phyloP scores from a whole-genome alignment of 53 echinoderm and acorn worm genomes.

The Antedon mediterranea region DNA sequence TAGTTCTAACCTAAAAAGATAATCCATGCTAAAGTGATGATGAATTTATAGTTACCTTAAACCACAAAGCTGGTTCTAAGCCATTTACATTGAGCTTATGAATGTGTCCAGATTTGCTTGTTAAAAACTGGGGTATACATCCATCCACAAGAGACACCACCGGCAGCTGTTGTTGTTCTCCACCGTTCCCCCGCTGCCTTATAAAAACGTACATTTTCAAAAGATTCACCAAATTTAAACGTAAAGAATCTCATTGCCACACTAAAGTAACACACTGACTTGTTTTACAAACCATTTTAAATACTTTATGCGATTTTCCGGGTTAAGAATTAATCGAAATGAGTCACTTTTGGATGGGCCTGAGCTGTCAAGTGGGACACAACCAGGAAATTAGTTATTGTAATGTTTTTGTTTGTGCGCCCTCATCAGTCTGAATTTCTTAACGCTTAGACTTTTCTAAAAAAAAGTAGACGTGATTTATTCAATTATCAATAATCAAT shows the following conservation, averaged over 20 bases:
- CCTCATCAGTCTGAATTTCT: background rate
- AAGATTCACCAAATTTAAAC: background rate
- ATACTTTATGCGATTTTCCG: background rate
- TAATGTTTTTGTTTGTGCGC: background rate
- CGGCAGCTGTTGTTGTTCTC: background rate
- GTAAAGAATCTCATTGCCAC: background rate
- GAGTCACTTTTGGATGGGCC: background rate
- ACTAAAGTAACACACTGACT: background rate
- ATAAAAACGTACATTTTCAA: background rate
- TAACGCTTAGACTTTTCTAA: background rate
- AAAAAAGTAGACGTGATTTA: too few relatives aligned
- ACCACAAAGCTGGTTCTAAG: constrained; percentile 61
- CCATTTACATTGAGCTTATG: constrained; percentile 29
- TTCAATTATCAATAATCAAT: too few relatives aligned
- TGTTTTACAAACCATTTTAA: background rate
- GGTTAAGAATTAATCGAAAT: background rate
- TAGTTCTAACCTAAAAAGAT: too few relatives aligned
- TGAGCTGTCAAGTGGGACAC: background rate
- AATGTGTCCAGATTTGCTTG: constrained; percentile 4
- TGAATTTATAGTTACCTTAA: constrained; percentile 33
- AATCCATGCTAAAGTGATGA: too few relatives aligned
- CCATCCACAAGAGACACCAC: constrained; percentile 25
- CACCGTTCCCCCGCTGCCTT: background rate
- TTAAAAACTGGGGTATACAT: constrained; percentile 21
- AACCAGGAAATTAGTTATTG: background rate